phyloP scores from a whole-genome alignment of 2,888 invertebrate species.

The Carabus problematicus region DNA sequence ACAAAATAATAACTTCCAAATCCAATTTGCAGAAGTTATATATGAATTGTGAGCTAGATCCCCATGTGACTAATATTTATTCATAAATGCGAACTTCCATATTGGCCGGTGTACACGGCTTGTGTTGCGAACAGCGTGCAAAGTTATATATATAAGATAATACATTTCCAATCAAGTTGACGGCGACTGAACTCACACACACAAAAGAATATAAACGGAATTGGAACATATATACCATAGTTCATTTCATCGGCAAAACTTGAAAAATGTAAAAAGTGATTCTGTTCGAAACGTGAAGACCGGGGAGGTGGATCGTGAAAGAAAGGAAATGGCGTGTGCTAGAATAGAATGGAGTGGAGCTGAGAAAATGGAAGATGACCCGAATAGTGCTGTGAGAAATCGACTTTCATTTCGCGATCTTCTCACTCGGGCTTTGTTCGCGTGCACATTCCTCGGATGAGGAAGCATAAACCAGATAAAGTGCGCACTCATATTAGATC shows the following conservation, averaged over 20 bases:
- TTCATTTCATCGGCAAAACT: constrained; percentile 19
- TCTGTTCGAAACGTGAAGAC: not conserved
- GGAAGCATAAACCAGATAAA: constrained; percentile 15
- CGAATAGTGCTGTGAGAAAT: not conserved
- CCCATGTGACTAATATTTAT: too few relatives aligned
- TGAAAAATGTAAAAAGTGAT: constrained; percentile 12
- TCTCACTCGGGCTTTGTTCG: constrained; percentile 6
- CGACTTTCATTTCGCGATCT: constrained; percentile 16
- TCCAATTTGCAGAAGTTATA: too few relatives aligned
- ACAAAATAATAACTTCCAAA: too few relatives aligned
- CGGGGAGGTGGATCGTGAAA: not conserved
- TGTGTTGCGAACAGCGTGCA: too few relatives aligned
- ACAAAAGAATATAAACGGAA: constrained; percentile 11
- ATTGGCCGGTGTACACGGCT: too few relatives aligned
- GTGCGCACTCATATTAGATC: constrained; percentile 13
- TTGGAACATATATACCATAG: constrained; percentile 14
- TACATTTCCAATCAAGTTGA: too few relatives aligned
- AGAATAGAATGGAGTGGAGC: constrained; percentile 8
- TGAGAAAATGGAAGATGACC: not conserved
- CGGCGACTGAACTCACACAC: not conserved
- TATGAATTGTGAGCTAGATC: too few relatives aligned
- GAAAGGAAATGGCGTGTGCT: too few relatives aligned
- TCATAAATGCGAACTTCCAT: too few relatives aligned
- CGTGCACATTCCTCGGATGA: constrained; percentile 12
- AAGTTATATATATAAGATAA: too few relatives aligned